Percentiles rank a stretch among this genome's conserved stretches.
Conservation (phyloP, 2,797 vertebrate species). For the Knipowitschia caucasica region DNA sequence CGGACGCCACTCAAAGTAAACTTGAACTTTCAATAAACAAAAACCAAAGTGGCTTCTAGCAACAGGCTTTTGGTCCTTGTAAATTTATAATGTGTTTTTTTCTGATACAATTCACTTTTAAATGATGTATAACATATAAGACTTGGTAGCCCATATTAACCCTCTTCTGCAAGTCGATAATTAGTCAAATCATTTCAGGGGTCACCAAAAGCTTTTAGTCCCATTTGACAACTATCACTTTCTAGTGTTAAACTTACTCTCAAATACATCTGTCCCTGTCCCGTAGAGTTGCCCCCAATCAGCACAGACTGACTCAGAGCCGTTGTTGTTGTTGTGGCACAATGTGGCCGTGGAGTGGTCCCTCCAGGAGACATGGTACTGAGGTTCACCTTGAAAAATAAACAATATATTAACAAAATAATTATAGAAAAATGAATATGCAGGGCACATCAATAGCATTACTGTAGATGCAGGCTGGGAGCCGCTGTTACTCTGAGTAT, state of each 20-base stretch:
- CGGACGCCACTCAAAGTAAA: no score
- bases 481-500: constrained; percentile 85
- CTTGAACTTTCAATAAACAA: no score
- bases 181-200: no score
- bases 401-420: not conserved
- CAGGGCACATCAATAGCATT: constrained; percentile 51
- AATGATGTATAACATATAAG: no score
- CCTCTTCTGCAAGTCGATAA: no score
- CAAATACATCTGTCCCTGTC: constrained; percentile 95
- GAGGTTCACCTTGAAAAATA: constrained; percentile 70
- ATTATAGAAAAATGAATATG: no score
- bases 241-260: constrained; percentile 80
- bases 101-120: no score
- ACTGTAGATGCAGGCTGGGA: constrained; percentile 85
- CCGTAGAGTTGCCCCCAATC: constrained; percentile 87
- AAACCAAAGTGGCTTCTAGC: no score
- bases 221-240: not conserved
- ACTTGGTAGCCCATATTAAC: no score
- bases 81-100: no score
- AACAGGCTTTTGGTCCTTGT: no score
- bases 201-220: no score
- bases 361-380: constrained; percentile 74
- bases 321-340: constrained; percentile 77
- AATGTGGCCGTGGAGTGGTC: constrained; percentile 75
- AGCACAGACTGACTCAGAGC: constrained; percentile 92